These are phyloP conservation scores for Gastrophysa polygoni DNA, from an alignment of 2,888 invertebrate genomes.

Conservation along the genomic window DNA sequence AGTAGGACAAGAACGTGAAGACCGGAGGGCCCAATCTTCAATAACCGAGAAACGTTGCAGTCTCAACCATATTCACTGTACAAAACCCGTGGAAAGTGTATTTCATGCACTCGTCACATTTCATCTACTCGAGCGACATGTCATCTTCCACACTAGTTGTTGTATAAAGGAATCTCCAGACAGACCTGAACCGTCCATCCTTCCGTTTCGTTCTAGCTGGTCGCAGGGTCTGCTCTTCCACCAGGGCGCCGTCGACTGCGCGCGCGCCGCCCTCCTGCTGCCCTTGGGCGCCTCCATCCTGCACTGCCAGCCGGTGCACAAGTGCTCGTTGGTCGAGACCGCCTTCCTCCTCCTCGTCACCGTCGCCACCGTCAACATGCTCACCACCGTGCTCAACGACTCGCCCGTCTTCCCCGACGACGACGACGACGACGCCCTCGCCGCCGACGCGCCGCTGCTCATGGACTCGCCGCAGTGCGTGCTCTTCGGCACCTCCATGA, in stretches of 20 bases:
- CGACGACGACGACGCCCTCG: constrained; percentile 73
- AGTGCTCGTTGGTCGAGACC: constrained; percentile 86
- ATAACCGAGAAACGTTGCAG: no score
- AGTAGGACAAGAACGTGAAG: no score
- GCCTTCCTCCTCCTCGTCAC: constrained; percentile 87
- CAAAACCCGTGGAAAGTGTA: no score
- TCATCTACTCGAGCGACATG: no score
- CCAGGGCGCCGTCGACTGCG: constrained; percentile 84
- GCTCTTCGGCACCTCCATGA: constrained; percentile 89
- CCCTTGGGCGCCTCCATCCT: constrained; percentile 81
- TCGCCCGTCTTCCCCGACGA: constrained; percentile 85
- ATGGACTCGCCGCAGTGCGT: constrained; percentile 91
- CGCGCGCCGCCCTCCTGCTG: constrained; percentile 78
- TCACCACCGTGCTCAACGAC: constrained; percentile 85
- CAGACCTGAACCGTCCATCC: no score
- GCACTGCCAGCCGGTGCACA: constrained; percentile 82
- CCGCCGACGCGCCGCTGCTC: constrained; percentile 62
- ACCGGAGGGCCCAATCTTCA: no score
- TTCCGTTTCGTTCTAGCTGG: constrained; percentile 73
- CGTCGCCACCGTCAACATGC: constrained; percentile 89
- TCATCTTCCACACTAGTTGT: no score
- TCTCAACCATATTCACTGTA: no score
- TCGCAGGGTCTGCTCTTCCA: constrained; percentile 85
- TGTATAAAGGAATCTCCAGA: no score
- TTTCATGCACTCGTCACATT: no score